phyloP scores from a whole-genome alignment of 2,113 vertebrate genomes.

The Dicrurus megarhynchus region DNA sequence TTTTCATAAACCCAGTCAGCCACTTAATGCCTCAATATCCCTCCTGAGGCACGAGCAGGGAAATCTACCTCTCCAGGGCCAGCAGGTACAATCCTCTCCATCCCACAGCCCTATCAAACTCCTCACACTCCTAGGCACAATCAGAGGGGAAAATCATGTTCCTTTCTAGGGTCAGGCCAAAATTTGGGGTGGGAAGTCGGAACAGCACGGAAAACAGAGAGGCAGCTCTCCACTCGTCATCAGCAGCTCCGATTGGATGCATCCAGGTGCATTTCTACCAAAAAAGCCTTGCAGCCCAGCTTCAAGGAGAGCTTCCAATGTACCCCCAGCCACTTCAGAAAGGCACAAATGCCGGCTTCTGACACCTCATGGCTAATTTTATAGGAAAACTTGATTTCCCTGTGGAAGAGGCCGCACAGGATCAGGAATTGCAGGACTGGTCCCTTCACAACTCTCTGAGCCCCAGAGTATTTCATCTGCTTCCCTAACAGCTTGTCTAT shows the following conservation, averaged over 20 bases:
- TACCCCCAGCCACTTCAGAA: background rate
- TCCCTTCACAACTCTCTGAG: background rate
- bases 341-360: background rate
- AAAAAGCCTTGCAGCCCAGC: background rate
- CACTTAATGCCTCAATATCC: background rate
- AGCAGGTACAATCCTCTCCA: background rate
- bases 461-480: background rate
- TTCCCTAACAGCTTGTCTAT: background rate
- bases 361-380: background rate
- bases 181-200: background rate
- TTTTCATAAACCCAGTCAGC: background rate
- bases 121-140: rapidly evolving
- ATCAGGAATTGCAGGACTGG: background rate
- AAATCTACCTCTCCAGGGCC: background rate
- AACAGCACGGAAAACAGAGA: background rate
- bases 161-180: background rate
- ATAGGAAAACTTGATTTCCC: background rate
- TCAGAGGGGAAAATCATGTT: rapidly evolving
- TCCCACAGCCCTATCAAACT: background rate
- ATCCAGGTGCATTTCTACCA: background rate
- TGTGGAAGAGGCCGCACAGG: rapidly evolving
- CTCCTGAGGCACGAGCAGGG: background rate
- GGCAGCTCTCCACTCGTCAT: background rate
- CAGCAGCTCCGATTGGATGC: background rate
- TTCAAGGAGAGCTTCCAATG: background rate